Percentiles rank a stretch among this genome's conserved stretches.
phyloP scores from a whole-genome alignment of 2,113 vertebrate genomes.

The Amphilophus citrinellus region DNA sequence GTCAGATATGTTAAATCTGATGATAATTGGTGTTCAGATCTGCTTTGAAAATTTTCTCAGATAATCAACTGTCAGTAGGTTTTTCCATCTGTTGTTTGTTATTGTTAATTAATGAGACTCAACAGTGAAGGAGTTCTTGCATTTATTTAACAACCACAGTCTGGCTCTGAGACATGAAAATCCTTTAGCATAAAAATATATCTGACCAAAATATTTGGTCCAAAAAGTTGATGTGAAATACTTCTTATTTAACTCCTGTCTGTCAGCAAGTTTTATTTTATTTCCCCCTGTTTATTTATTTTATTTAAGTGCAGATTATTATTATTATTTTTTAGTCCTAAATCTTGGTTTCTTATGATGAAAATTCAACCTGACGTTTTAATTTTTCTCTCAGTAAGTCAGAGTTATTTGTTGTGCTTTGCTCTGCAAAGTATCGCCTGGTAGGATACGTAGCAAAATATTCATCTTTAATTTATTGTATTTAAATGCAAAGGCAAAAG shows the following conservation, averaged over 20 bases:
- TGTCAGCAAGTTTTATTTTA: not conserved
- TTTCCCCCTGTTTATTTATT: accelerated
- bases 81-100: not conserved
- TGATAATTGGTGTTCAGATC: conserved; percentile 16
- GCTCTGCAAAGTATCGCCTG: not conserved
- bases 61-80: not conserved
- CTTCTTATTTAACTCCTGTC: not conserved
- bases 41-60: conserved; percentile 23
- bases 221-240: not conserved
- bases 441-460: not conserved
- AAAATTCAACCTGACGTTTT: too few relatives aligned
- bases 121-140: not conserved
- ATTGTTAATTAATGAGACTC: not conserved
- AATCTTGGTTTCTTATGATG: not conserved
- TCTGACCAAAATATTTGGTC: not conserved
- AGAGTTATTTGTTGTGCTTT: not conserved
- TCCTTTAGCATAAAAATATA: not conserved
- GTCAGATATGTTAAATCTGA: conserved; percentile 32
- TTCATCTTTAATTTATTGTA: not conserved
- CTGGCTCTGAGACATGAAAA: not conserved
- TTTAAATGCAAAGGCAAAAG: not conserved
- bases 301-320: not conserved
- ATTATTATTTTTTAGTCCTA: not conserved
- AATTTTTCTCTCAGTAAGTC: too few relatives aligned
- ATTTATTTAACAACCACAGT: not conserved